These are phyloP conservation scores for Brenthis ino DNA, from an alignment of 2,888 invertebrate species.

Conservation along the genomic window DNA sequence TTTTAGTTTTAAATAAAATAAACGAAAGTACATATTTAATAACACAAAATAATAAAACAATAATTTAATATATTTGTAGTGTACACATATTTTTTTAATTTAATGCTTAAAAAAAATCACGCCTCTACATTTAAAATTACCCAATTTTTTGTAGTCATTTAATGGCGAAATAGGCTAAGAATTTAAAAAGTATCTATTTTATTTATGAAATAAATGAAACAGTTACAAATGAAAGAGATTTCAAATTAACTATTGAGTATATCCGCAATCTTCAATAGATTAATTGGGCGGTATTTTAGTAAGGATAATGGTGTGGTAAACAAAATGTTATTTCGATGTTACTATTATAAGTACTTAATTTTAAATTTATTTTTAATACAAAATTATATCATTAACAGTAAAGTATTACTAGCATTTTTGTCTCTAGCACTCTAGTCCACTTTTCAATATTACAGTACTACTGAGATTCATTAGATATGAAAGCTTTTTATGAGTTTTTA, in stretches of 20 bases:
- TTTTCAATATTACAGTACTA: no score
- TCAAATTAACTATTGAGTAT: conserved; percentile 2
- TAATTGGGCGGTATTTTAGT: conserved; percentile 30
- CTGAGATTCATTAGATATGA: no score
- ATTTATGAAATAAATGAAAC: background rate
- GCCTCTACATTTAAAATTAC: background rate
- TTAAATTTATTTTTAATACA: background rate
- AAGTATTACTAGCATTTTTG: background rate
- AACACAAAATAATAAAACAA: no score
- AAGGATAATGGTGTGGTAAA: conserved; percentile 32
- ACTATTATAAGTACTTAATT: background rate
- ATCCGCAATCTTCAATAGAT: conserved; percentile 11
- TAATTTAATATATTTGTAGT: no score
- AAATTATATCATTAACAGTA: background rate
- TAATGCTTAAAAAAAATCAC: background rate
- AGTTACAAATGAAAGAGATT: conserved; percentile 4
- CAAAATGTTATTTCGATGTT: conserved; percentile 34
- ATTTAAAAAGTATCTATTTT: conserved; percentile 2
- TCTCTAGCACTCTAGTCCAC: no score
- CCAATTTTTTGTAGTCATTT: conserved; percentile 10
- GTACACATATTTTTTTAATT: background rate
- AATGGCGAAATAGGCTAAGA: conserved; percentile 18
- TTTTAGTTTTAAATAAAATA: no score
- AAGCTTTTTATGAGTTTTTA: no score
- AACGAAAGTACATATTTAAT: no score